These are phyloP conservation scores for Neocrepidodera transversa DNA, from an alignment of 2,888 invertebrate species.

Conservation along the genomic window DNA sequence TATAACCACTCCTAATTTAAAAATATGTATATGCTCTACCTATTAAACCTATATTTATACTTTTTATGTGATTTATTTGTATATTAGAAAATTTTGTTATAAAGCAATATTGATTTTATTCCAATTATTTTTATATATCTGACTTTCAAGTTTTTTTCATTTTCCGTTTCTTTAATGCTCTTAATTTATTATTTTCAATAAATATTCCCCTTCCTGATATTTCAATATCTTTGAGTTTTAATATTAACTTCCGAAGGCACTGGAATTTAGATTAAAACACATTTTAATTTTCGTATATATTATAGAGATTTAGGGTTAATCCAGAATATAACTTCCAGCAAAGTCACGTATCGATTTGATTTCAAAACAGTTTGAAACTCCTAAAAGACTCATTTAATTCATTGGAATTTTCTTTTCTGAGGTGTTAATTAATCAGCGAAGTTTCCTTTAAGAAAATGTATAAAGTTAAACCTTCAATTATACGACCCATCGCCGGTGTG, in stretches of 20 bases:
- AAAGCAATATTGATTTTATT: too few species aligned
- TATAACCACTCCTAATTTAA: too few species aligned
- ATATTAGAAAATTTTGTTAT: too few species aligned
- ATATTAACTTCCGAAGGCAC: background rate
- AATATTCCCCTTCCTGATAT: too few species aligned
- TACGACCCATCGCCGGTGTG: slow-evolving; percentile 23
- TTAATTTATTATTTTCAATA: too few species aligned
- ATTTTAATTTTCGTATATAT: slow-evolving; percentile 4
- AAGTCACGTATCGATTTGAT: slow-evolving; percentile 16
- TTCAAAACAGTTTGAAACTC: slow-evolving; percentile 28
- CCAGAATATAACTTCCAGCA: slow-evolving; percentile 1
- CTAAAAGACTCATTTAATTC: slow-evolving; percentile 26
- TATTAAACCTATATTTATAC: too few species aligned
- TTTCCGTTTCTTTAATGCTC: too few species aligned
- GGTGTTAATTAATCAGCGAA: slow-evolving; percentile 33
- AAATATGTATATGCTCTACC: too few species aligned
- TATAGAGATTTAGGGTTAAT: slow-evolving; percentile 5
- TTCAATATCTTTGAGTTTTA: too few species aligned
- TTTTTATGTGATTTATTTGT: too few species aligned
- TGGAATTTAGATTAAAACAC: background rate
- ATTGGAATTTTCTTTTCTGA: slow-evolving; percentile 27
- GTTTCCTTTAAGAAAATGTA: slow-evolving; percentile 27
- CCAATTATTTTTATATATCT: too few species aligned
- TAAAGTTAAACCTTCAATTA: slow-evolving; percentile 35
- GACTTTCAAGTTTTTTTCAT: too few species aligned